Evolutionary conservation across 2,113 vertebrate species (phyloP).

Genomic region (Plotosus lineatus): DNA sequence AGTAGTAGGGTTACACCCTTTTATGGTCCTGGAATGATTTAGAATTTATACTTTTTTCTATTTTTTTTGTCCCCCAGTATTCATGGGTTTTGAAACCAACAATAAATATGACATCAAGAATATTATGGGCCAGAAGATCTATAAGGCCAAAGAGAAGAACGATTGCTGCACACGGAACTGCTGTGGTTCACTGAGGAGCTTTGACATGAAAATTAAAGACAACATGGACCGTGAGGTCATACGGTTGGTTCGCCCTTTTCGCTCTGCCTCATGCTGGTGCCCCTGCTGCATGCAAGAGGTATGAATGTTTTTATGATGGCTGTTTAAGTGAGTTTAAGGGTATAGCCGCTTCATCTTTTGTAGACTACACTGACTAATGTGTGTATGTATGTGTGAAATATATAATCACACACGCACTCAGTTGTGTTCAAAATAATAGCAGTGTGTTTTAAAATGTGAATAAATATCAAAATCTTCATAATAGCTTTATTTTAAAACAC

Average conservation of each 20-base stretch:
- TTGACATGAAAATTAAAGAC: constrained; percentile 84
- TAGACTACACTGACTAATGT: background rate
- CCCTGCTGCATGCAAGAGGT: constrained; percentile 90
- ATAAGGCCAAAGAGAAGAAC: constrained; percentile 83
- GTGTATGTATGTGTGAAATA: no score
- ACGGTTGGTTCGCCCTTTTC: constrained; percentile 80
- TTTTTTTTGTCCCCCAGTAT: constrained; percentile 61
- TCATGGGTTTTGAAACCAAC: constrained; percentile 82
- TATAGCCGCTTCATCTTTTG: background rate
- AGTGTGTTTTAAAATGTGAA: no score
- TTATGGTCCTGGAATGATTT: background rate
- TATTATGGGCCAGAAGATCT: constrained; percentile 81
- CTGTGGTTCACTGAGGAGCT: constrained; percentile 83
- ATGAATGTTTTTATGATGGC: background rate
- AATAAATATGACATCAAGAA: constrained; percentile 86
- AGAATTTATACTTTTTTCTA: no score
- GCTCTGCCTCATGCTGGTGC: constrained; percentile 84
- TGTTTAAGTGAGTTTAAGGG: background rate
- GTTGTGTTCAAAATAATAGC: background rate
- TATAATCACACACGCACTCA: no score
- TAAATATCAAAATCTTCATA: no score
- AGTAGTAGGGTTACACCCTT: background rate
- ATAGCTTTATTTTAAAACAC: no score
- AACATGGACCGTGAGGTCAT: constrained; percentile 80
- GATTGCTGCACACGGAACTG: constrained; percentile 86